A percentile compares a stretch with the other conserved stretches of the same genome.
Conservation (phyloP, 2,888 invertebrate genomes). For the Disparrhopalites patrizii region DNA sequence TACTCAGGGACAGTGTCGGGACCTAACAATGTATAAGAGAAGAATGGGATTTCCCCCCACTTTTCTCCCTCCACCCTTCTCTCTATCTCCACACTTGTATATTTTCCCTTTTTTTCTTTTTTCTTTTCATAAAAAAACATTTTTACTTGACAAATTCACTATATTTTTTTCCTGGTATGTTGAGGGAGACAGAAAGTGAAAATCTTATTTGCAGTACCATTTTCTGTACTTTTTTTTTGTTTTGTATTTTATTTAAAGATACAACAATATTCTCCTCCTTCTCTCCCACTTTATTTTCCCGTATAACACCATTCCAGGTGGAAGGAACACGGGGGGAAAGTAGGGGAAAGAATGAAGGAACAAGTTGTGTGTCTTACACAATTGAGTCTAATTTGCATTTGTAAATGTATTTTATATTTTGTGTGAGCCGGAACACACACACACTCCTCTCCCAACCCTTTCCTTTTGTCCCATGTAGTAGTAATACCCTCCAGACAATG, state of each 20-base stretch:
- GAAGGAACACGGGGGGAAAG: too few species aligned
- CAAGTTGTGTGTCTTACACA: conserved; percentile 18
- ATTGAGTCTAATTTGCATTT: conserved; percentile 25
- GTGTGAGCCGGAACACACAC: conserved; percentile 16
- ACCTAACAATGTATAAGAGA: background rate
- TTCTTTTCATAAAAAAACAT: conserved; percentile 6
- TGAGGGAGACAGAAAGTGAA: conserved; percentile 12
- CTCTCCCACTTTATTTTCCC: too few species aligned
- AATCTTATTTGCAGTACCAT: conserved; percentile 26
- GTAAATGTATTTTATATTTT: too few species aligned
- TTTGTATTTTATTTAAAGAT: background rate
- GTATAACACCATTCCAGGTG: too few species aligned
- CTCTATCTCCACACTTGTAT: too few species aligned
- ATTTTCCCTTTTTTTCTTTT: background rate
- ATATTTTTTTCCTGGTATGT: too few species aligned
- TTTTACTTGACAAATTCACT: conserved; percentile 5
- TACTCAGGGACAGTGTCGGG: background rate
- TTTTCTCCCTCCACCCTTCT: background rate
- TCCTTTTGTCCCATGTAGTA: too few species aligned
- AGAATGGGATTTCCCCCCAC: too few species aligned
- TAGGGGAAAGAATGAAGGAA: background rate
- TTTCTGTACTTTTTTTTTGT: conserved; percentile 10
- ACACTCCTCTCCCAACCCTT: too few species aligned
- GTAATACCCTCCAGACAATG: conserved; percentile 2
- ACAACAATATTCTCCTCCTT: too few species aligned